Evolutionary conservation across 2,888 invertebrate species (phyloP), one percentile per base, ranked within the genome.

Genomic region (Rosalia funebris): DNA sequence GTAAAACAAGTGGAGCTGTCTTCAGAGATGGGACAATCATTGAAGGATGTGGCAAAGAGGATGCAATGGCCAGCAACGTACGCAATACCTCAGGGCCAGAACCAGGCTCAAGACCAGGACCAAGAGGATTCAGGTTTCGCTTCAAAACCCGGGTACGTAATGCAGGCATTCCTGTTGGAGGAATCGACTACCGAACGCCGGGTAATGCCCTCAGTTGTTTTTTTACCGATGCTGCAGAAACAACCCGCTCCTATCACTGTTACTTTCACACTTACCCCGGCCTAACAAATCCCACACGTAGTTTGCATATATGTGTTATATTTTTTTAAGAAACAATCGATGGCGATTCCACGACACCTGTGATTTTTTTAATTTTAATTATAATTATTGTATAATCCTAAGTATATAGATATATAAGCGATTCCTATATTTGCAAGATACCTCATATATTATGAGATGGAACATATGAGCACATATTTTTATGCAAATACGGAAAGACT

Each of bases 261-360:
- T 77, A 94, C 95, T 82, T 95, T 97, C 81, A 94, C 91, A 81
- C 89, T 97, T 74, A 96, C 94, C 81, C 96, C 96, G 77, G 93
- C 95, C 85, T 94, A 91, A 85, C 75, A 66, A 56, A 67, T 60
- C 69, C 60, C 75, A 76, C 75, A 69, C 71, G 73, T 76, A 78
- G 75, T 74, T 77, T 77, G 75, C 77, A 76, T 78, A 78, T 75
- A 78, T 77, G 77, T 78, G 76, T 78, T 77, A 78, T 79, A 79
- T 80, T 80, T 80, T 80, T 80, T 80, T 79, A 79, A 78, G 72
- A 75, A 78, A 75, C 76, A 77, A 77, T 76, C 76, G 78, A 81
- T 78, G 81, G 81, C 81, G 82, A 81, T 81, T 77, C 76, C 81
- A 82, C 82, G 79, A 82, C 82, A 82, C 82, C 82, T 82, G 82